Percentiles rank a stretch among this genome's conserved stretches.
phyloP scores from a whole-genome alignment of 2,888 invertebrate species.

The Dicycla oo region DNA sequence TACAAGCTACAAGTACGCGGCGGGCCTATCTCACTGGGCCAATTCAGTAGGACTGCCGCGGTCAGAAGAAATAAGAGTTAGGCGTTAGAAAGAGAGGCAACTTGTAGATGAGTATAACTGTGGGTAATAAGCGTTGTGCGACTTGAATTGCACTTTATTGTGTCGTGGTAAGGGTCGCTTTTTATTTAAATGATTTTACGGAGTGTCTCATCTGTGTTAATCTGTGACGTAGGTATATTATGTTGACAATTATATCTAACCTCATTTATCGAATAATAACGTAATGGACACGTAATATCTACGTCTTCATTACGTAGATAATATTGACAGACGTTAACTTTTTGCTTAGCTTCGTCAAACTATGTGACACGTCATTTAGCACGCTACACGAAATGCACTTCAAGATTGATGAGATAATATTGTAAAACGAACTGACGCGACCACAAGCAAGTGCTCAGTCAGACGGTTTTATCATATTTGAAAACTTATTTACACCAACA shows the following conservation, averaged over 20 bases:
- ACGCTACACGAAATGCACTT: neutral
- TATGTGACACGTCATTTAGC: slow-evolving; percentile 15
- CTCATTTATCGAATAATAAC: slow-evolving; percentile 7
- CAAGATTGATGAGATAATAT: slow-evolving; percentile 13
- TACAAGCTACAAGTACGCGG: no score
- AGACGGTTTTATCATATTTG: slow-evolving; percentile 2
- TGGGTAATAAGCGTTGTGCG: no score
- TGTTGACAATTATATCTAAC: slow-evolving; percentile 10
- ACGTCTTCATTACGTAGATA: slow-evolving; percentile 26
- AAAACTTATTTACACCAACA: neutral
- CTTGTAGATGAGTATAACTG: no score
- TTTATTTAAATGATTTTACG: no score
- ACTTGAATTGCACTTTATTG: no score
- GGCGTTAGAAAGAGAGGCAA: no score
- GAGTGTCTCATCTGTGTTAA: no score
- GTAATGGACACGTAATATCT: slow-evolving; percentile 25
- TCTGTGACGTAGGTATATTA: neutral
- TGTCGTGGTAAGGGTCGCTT: no score
- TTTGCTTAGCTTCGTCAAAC: slow-evolving; percentile 11
- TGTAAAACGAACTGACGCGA: neutral
- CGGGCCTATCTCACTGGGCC: no score
- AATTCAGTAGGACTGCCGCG: no score
- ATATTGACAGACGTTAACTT: slow-evolving; percentile 18
- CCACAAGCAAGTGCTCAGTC: neutral
- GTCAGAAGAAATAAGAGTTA: no score